These are phyloP conservation scores for Yponomeuta evonymella DNA, from an alignment of 2,888 invertebrate species.

Conservation along the genomic window DNA sequence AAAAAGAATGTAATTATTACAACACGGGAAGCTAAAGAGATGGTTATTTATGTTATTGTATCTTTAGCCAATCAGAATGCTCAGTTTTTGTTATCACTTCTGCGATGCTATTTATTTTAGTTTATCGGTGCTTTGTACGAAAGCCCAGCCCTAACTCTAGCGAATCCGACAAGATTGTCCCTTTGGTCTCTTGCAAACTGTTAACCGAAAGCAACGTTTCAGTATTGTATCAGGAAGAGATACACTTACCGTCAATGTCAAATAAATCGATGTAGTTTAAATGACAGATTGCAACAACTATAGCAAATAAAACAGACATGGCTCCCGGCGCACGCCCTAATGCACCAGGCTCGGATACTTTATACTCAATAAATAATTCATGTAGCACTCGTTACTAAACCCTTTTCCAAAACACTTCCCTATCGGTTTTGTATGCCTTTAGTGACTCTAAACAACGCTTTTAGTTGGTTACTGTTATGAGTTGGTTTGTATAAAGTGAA, in stretches of 20 bases:
- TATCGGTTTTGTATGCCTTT: constrained; percentile 18
- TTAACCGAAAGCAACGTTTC: too few species aligned
- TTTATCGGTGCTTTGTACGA: too few species aligned
- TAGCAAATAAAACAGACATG: constrained; percentile 10
- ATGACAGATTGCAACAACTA: constrained; percentile 13
- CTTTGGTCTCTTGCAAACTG: too few species aligned
- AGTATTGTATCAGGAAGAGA: too few species aligned
- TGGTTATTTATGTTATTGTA: too few species aligned
- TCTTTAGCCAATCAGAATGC: too few species aligned
- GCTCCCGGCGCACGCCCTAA: background rate
- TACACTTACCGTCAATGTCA: constrained; percentile 44
- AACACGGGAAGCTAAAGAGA: too few species aligned
- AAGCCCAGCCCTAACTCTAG: too few species aligned
- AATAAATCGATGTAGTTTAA: constrained; percentile 14
- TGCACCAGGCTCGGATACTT: background rate
- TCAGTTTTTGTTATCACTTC: too few species aligned
- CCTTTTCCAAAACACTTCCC: background rate
- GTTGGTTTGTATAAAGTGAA: constrained; percentile 9
- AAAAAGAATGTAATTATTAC: too few species aligned
- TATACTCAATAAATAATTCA: background rate
- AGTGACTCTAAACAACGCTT: constrained; percentile 37
- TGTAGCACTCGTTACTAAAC: background rate
- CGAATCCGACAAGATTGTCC: too few species aligned
- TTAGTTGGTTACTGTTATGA: constrained; percentile 33
- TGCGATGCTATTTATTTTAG: too few species aligned